These are phyloP conservation scores for Cochlearius cochlearius DNA, from an alignment of 2,113 vertebrate species.

Conservation along the genomic window DNA sequence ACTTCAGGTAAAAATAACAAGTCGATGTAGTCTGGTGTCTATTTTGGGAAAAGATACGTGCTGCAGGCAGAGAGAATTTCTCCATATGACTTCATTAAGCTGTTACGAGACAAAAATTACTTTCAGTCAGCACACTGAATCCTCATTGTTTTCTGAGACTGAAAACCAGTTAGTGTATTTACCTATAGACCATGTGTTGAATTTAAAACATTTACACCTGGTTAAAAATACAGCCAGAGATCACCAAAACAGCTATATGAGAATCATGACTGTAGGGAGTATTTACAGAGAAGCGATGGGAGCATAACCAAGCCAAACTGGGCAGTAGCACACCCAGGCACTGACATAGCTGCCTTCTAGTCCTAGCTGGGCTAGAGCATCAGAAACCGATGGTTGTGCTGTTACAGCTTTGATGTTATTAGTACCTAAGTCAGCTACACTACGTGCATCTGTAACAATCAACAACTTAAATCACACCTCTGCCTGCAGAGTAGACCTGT, in stretches of 20 bases:
- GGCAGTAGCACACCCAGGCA: neutral
- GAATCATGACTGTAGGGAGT: neutral
- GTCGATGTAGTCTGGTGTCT: neutral
- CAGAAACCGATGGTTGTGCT: neutral
- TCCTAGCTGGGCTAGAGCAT: neutral
- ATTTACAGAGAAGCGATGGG: neutral
- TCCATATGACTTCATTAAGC: neutral
- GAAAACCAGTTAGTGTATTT: neutral
- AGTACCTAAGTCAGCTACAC: neutral
- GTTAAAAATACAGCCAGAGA: neutral
- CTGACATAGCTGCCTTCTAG: neutral
- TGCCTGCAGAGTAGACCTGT: neutral
- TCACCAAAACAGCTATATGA: neutral
- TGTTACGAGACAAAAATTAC: neutral
- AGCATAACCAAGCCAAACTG: neutral
- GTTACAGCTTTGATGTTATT: neutral
- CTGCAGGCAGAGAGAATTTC: neutral
- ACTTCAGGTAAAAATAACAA: neutral
- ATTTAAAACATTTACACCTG: neutral
- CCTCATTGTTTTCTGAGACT: neutral
- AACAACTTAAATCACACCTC: neutral
- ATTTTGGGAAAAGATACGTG: neutral
- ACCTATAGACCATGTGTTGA: neutral
- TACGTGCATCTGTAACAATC: neutral
- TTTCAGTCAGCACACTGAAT: neutral